phyloP scores from a whole-genome alignment of 2,113 vertebrate species.

The Xenus cinereus region DNA sequence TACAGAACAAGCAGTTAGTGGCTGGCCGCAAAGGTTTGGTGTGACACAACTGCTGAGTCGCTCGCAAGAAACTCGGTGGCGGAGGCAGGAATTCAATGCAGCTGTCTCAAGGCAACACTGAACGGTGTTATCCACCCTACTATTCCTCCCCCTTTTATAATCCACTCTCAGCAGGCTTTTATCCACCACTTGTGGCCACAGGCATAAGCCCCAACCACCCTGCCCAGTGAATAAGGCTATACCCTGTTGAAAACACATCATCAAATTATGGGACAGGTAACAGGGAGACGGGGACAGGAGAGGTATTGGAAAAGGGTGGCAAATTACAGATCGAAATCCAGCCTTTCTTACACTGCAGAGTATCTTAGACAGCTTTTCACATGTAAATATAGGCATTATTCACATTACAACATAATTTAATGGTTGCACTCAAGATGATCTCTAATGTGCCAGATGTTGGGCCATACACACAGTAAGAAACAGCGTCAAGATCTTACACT shows the following conservation, averaged over 20 bases:
- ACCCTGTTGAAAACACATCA: not conserved
- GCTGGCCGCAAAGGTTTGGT: not conserved
- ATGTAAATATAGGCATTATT: not conserved
- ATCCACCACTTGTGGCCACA: not conserved
- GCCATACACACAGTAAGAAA: not conserved
- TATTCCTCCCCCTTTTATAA: not conserved
- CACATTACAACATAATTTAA: not conserved
- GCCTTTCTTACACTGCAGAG: not conserved
- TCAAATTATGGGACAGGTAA: not conserved
- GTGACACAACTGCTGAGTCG: not conserved
- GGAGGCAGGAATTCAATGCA: not conserved
- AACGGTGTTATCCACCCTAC: not conserved
- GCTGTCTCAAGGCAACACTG: not conserved
- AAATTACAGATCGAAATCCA: not conserved
- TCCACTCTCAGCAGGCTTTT: not conserved
- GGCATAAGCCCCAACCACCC: not conserved
- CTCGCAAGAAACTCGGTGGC: not conserved
- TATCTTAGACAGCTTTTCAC: not conserved
- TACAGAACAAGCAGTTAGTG: rapidly evolving
- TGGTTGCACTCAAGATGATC: not conserved
- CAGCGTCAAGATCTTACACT: not conserved
- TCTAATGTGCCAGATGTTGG: not conserved
- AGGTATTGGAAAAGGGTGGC: not conserved
- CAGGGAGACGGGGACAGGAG: not conserved
- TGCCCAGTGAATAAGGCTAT: not conserved